Percentiles rank a stretch among this genome's conserved stretches.
Conservation (phyloP, 2,888 invertebrate species). For the Cheiracanthium punctorium region DNA sequence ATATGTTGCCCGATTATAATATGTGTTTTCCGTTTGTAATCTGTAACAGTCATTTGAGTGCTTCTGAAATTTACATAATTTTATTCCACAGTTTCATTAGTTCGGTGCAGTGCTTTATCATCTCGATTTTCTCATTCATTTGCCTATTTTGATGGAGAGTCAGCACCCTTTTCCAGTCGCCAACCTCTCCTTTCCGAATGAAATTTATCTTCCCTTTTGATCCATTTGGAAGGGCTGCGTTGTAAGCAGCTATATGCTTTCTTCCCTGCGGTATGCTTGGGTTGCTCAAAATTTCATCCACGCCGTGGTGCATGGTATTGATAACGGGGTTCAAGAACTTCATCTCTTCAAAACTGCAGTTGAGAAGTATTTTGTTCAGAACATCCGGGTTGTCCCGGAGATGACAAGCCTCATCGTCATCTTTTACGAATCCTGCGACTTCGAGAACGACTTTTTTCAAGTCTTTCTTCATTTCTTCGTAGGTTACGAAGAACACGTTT, state of each 20-base stretch:
- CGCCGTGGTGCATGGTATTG: conserved; percentile 3
- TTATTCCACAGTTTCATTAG: conserved; percentile 39
- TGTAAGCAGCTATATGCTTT: conserved; percentile 45
- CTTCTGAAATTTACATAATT: no score
- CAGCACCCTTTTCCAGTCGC: conserved; percentile 35
- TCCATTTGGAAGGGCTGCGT: not conserved
- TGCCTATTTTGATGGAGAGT: conserved; percentile 16
- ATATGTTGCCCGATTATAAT: no score
- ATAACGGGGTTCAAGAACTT: conserved; percentile 38
- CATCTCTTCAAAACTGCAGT: conserved; percentile 60
- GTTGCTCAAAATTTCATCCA: not conserved
- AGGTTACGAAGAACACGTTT: conserved; percentile 76
- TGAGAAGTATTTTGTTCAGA: conserved; percentile 36
- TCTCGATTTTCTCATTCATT: conserved; percentile 24
- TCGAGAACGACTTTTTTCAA: conserved; percentile 63
- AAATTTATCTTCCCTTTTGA: conserved; percentile 20
- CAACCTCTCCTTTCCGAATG: conserved; percentile 42
- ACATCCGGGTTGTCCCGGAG: conserved; percentile 17
- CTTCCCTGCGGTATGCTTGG: conserved; percentile 44
- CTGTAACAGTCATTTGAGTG: no score
- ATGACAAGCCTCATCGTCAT: conserved; percentile 24
- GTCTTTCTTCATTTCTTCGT: conserved; percentile 76
- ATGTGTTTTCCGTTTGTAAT: no score
- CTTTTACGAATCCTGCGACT: conserved; percentile 71
- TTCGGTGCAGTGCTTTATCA: conserved; percentile 30